Percentiles rank a stretch among this genome's conserved stretches.
Conservation (phyloP, 1,140 invertebrate species). For the Zaprionus capensis region DNA sequence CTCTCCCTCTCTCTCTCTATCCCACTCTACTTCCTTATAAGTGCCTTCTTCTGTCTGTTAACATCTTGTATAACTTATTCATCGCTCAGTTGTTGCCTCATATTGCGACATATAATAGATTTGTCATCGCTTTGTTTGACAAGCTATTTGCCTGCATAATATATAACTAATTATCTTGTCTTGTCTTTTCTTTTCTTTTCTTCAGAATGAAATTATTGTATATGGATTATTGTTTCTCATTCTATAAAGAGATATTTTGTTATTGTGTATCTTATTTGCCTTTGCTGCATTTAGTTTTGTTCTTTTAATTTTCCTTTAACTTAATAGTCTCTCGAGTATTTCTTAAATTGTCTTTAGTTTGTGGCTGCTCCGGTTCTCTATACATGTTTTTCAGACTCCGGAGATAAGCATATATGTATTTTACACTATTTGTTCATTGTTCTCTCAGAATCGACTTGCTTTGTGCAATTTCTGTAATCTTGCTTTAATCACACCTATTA, state of each 20-base stretch:
- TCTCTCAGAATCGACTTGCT: neutral
- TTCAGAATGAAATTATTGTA: neutral
- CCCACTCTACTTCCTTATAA: neutral
- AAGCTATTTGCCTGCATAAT: neutral
- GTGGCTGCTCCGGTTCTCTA: neutral
- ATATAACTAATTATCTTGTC: slow-evolving; percentile 1
- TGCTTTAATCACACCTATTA: neutral
- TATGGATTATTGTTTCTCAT: slow-evolving; percentile 3
- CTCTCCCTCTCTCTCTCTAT: neutral
- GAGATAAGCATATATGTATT: neutral
- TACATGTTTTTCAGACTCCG: too few species aligned
- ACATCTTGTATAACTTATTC: slow-evolving; percentile 6
- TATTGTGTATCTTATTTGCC: neutral
- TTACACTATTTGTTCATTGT: neutral
- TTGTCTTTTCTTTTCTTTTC: neutral
- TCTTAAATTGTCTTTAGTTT: neutral
- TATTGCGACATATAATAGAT: slow-evolving; percentile 3
- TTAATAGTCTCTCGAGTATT: neutral
- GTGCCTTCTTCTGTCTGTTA: neutral
- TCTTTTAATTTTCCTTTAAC: neutral
- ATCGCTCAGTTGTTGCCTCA: neutral
- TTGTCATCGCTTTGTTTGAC: slow-evolving; percentile 8
- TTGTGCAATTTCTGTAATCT: neutral
- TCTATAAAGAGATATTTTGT: neutral
- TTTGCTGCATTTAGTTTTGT: too few species aligned